Percentiles rank a stretch among this genome's conserved stretches.
Evolutionary conservation across 35 echinoderm and acorn worm genomes (phyloP).

Genomic region (Heliocidaris tuberculata): DNA sequence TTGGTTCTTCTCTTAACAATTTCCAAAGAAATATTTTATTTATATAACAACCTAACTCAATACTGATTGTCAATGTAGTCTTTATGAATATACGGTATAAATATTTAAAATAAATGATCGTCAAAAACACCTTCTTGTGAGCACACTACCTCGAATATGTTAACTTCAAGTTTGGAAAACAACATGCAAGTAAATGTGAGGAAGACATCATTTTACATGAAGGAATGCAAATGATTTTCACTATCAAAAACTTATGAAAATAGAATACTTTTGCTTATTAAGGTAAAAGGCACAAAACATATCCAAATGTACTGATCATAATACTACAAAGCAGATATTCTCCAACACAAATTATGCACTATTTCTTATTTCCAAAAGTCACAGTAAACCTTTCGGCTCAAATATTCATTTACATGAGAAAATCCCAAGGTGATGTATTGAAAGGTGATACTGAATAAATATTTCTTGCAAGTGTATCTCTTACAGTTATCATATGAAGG

Average conservation of each 20-base stretch:
- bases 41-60: not conserved
- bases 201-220: not conserved
- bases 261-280: too few relatives aligned
- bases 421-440: not conserved
- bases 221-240: too few relatives aligned
- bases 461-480: not conserved
- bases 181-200: not conserved
- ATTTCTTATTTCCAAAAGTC: not conserved
- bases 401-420: not conserved
- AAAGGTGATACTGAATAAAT: not conserved
- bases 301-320: too few relatives aligned
- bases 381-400: too few relatives aligned
- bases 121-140: not conserved
- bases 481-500: not conserved
- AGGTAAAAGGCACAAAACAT: too few relatives aligned
- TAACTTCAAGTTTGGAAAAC: not conserved
- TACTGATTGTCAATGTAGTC: not conserved
- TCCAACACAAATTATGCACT: too few relatives aligned
- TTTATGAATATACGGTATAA: not conserved
- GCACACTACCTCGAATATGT: not conserved
- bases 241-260: too few relatives aligned
- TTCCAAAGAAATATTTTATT: not conserved
- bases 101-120: not conserved
- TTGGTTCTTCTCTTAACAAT: not conserved
- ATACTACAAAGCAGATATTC: too few relatives aligned